These are phyloP conservation scores for Scaptomyza reducta DNA, from an alignment of 2,888 invertebrate genomes.

Conservation along the genomic window DNA sequence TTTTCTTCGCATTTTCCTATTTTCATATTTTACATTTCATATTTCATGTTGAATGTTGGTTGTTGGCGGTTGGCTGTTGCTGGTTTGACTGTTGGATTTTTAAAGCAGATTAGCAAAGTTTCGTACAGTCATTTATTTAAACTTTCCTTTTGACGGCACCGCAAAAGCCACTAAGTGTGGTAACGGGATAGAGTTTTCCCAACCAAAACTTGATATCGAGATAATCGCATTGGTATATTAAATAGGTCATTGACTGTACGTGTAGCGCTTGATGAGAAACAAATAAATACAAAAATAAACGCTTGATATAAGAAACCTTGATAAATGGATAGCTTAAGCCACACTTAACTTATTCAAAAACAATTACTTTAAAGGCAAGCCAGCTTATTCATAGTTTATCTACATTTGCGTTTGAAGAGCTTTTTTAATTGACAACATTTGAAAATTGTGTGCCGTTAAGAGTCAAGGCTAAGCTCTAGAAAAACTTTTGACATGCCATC, in stretches of 20 bases:
- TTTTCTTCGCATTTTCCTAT: constrained; percentile 15
- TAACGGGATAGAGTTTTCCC: background rate
- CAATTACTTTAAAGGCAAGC: no score
- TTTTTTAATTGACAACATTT: constrained; percentile 26
- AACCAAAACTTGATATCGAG: constrained; percentile 38
- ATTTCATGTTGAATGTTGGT: constrained; percentile 33
- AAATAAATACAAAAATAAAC: constrained; percentile 8
- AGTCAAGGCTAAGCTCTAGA: constrained; percentile 19
- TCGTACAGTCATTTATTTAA: constrained; percentile 69
- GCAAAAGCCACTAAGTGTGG: constrained; percentile 21
- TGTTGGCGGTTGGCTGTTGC: constrained; percentile 7
- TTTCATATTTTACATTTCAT: constrained; percentile 47
- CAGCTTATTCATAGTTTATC: background rate
- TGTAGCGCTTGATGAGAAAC: constrained; percentile 12
- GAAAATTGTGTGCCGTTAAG: constrained; percentile 8
- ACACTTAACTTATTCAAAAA: no score
- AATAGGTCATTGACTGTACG: constrained; percentile 25
- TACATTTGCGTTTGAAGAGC: background rate
- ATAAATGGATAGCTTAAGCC: constrained; percentile 2
- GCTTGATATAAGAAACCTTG: constrained; percentile 1
- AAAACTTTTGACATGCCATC: constrained; percentile 20
- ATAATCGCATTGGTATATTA: constrained; percentile 52
- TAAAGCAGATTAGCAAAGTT: constrained; percentile 75
- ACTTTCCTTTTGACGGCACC: constrained; percentile 52
- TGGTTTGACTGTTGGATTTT: constrained; percentile 44